These are phyloP conservation scores for Trichosurus vulpecula DNA, from an alignment of 2,797 vertebrate genomes.

Conservation along the genomic window DNA sequence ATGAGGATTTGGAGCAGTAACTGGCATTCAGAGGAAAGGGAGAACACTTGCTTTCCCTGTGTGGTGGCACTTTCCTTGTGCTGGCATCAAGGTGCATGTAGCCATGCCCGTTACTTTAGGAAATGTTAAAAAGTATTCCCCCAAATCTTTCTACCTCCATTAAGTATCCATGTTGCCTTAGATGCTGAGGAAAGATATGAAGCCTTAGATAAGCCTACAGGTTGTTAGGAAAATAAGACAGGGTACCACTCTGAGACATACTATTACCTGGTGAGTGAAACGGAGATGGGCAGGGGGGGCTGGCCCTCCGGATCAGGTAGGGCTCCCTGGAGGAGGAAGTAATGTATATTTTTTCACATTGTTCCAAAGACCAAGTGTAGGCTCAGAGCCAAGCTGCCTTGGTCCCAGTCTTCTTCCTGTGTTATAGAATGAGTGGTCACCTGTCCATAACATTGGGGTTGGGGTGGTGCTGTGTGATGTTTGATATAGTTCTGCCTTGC, in stretches of 20 bases:
- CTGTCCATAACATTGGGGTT: background rate
- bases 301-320: no score
- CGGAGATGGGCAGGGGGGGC: no score
- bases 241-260: no score
- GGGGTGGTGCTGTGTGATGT: background rate
- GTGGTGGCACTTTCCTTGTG: no score
- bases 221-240: no score
- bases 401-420: background rate
- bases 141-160: background rate
- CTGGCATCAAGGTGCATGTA: background rate
- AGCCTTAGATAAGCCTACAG: no score
- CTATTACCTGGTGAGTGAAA: no score
- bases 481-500: background rate
- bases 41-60: no score
- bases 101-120: background rate
- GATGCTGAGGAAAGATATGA: background rate
- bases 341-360: no score
- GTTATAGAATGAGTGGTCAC: background rate
- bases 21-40: background rate
- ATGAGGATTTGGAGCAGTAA: background rate
- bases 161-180: background rate
- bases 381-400: no score
- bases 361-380: no score
- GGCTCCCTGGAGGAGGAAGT: no score
- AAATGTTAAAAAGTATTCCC: background rate